Percentiles rank a stretch among this genome's conserved stretches.
Conservation (phyloP, 2,113 vertebrate species). For the Trichechus manatus region DNA sequence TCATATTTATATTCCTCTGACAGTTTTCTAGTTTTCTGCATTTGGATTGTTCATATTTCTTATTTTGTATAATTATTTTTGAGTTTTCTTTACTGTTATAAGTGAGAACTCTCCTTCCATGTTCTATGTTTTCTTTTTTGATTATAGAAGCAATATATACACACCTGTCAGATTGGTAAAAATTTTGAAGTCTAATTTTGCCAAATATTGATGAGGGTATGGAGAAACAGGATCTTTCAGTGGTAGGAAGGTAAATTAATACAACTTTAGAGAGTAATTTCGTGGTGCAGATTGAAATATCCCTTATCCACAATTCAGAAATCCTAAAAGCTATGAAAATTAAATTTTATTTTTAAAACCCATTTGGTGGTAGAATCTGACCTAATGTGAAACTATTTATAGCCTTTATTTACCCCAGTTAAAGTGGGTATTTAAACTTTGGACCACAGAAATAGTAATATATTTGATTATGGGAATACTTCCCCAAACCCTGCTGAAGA, state of each 20-base stretch:
- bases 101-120: neutral
- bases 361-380: constrained; percentile 2
- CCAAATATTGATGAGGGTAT: neutral
- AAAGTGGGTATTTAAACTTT: neutral
- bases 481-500: neutral
- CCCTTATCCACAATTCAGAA: neutral
- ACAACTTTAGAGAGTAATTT: neutral
- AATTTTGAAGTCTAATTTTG: neutral
- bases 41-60: neutral
- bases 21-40: constrained; percentile 35
- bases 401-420: neutral
- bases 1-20: neutral
- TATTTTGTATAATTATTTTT: neutral
- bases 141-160: neutral
- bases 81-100: neutral
- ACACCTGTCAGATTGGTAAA: neutral
- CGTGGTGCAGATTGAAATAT: neutral
- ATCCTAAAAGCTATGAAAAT: neutral
- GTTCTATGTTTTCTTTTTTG: constrained; percentile 21
- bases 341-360: neutral
- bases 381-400: neutral
- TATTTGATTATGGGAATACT: neutral
- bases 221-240: neutral
- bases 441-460: neutral
- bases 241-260: too few species aligned